A percentile compares a stretch with the other conserved stretches of the same genome.
These are phyloP conservation scores for Parauchenoglanis punctatus DNA, from an alignment of 2,797 vertebrate genomes.

Conservation along the genomic window DNA sequence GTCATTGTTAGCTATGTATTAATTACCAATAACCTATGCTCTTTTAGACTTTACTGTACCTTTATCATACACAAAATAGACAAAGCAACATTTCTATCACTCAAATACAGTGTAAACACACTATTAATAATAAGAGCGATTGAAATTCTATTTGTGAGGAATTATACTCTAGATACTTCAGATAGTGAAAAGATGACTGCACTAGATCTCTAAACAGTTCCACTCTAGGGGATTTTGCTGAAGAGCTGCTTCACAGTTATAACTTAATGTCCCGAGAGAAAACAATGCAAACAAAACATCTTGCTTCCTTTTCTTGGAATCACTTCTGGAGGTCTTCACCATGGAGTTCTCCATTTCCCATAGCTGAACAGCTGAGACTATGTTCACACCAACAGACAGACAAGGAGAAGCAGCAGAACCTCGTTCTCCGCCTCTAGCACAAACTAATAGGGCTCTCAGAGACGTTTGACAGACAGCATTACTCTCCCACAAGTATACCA, in stretches of 20 bases:
- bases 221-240: background rate
- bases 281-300: background rate
- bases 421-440: conserved; percentile 17
- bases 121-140: background rate
- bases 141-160: background rate
- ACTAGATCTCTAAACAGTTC: conserved; percentile 1
- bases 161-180: background rate
- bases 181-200: background rate
- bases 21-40: background rate
- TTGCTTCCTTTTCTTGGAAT: conserved; percentile 1
- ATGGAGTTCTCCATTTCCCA: conserved; percentile 20
- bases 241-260: conserved; percentile 14
- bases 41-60: background rate
- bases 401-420: conserved; percentile 16
- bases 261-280: conserved; percentile 2
- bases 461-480: conserved; percentile 27
- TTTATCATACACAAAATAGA: background rate
- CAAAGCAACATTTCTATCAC: background rate
- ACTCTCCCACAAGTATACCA: conserved; percentile 16
- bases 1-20: background rate
- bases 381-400: conserved; percentile 29
- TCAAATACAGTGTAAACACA: background rate
- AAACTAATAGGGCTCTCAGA: conserved; percentile 43
- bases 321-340: background rate
- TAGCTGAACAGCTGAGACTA: conserved; percentile 16